Evolutionary conservation across 1,140 invertebrate species (phyloP).

Genomic region (Drosophila micromelanica): DNA sequence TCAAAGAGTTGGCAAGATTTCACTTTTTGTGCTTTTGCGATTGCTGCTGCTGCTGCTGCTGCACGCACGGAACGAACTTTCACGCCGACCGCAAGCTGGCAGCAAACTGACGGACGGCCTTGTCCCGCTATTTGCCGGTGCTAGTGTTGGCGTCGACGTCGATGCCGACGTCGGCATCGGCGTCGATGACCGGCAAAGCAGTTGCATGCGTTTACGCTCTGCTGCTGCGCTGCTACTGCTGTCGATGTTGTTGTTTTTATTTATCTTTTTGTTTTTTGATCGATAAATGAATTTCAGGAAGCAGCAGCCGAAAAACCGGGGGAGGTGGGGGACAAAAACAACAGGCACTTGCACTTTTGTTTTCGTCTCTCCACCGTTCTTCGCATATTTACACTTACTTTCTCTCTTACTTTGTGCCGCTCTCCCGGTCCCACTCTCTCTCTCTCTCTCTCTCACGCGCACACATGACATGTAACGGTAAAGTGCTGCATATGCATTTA

Average conservation of each 20-base stretch:
- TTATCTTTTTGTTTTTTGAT: conserved; percentile 31
- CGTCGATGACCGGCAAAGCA: conserved; percentile 24
- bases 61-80: conserved; percentile 38
- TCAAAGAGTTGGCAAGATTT: conserved; percentile 40
- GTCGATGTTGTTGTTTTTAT: conserved; percentile 3
- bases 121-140: conserved; percentile 42
- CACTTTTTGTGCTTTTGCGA: conserved; percentile 34
- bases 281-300: conserved; percentile 20
- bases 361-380: conserved; percentile 6
- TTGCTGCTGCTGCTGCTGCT: conserved; percentile 15
- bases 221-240: not conserved
- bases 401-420: conserved; percentile 6
- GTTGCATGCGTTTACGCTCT: conserved; percentile 10
- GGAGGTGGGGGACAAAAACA: conserved; percentile 6
- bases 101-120: conserved; percentile 29
- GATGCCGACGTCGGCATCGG: not conserved
- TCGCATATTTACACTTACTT: conserved; percentile 12
- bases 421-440: too few relatives aligned
- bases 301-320: not conserved
- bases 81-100: conserved; percentile 38
- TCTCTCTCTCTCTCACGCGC: not conserved
- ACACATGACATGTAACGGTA: conserved; percentile 12
- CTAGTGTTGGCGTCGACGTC: conserved; percentile 4
- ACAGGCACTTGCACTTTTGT: conserved; percentile 32
- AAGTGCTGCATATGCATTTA: conserved; percentile 23